phyloP scores from a whole-genome alignment of 2,797 vertebrate species.

The Poecile montanus region DNA sequence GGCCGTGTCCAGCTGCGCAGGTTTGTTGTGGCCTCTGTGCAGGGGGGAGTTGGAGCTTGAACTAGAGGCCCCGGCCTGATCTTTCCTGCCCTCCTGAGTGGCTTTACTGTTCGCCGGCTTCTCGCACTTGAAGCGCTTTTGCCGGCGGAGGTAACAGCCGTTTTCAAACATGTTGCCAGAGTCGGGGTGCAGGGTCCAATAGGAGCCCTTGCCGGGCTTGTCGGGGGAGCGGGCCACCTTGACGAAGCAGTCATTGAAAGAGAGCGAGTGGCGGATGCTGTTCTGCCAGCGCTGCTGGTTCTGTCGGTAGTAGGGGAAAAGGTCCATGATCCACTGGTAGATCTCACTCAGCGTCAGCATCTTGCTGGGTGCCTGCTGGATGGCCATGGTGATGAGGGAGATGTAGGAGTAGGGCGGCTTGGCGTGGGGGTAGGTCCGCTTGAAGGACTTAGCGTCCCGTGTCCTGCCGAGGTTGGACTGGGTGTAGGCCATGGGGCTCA shows the following conservation, averaged over 20 bases:
- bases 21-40: constrained; percentile 78
- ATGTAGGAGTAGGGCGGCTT: constrained; percentile 98
- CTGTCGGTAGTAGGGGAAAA: constrained; percentile 95
- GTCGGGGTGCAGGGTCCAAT: constrained; percentile 96
- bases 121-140: constrained; percentile 98
- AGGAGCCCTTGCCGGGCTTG: constrained; percentile 96
- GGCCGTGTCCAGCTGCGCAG: constrained; percentile 81
- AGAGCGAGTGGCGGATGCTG: constrained; percentile 96
- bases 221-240: constrained; percentile 95
- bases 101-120: constrained; percentile 81
- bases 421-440: constrained; percentile 94
- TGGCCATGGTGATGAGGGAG: constrained; percentile 98
- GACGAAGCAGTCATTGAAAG: constrained; percentile 97
- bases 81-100: constrained; percentile 83
- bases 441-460: constrained; percentile 89
- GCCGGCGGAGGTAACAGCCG: constrained; percentile 94
- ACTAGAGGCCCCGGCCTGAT: constrained; percentile 73
- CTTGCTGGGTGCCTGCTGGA: constrained; percentile 94
- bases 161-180: constrained; percentile 99
- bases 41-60: constrained; percentile 80
- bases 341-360: constrained; percentile 97
- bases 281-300: constrained; percentile 99
- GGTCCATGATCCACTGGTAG: constrained; percentile 99
- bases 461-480: constrained; percentile 84
- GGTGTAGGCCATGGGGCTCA: constrained; percentile 91